Evolutionary conservation across 2,888 invertebrate species (phyloP).

Genomic region (Metellina segmentata): DNA sequence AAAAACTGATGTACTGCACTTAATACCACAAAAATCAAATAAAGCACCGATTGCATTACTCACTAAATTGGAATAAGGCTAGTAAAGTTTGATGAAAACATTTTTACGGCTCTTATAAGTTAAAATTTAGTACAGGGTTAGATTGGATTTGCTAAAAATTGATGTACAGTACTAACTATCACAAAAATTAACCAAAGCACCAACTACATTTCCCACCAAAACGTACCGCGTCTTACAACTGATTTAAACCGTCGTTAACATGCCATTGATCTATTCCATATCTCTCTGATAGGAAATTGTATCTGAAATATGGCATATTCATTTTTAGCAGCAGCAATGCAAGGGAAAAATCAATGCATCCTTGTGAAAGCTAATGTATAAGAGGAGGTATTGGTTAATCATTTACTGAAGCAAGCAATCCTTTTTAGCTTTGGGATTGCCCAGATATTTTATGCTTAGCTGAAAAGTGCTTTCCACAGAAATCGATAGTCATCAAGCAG

Average conservation of each 20-base stretch:
- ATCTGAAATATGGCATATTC: neutral
- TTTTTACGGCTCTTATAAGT: too few relatives aligned
- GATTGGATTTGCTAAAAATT: too few relatives aligned
- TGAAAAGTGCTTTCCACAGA: neutral
- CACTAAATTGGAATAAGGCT: too few relatives aligned
- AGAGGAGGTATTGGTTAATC: constrained; percentile 31
- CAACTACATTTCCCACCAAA: too few relatives aligned
- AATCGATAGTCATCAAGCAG: constrained; percentile 24
- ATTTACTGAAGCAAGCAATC: constrained; percentile 28
- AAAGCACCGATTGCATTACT: too few relatives aligned
- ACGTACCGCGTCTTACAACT: too few relatives aligned
- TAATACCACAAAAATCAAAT: too few relatives aligned
- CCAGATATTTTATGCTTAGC: constrained; percentile 17
- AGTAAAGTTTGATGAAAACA: too few relatives aligned
- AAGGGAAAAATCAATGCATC: constrained; percentile 22
- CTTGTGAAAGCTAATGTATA: constrained; percentile 19
- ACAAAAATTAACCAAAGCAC: too few relatives aligned
- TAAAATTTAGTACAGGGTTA: too few relatives aligned
- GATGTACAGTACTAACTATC: too few relatives aligned
- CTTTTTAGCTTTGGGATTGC: constrained; percentile 23
- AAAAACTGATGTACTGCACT: too few relatives aligned
- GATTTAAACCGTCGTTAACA: neutral
- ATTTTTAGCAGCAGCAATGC: constrained; percentile 14
- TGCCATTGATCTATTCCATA: neutral
- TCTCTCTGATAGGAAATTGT: neutral